Evolutionary conservation across 1,140 invertebrate species (phyloP), one percentile per base, ranked within the genome.

Genomic region (Phthorimaea operculella): DNA sequence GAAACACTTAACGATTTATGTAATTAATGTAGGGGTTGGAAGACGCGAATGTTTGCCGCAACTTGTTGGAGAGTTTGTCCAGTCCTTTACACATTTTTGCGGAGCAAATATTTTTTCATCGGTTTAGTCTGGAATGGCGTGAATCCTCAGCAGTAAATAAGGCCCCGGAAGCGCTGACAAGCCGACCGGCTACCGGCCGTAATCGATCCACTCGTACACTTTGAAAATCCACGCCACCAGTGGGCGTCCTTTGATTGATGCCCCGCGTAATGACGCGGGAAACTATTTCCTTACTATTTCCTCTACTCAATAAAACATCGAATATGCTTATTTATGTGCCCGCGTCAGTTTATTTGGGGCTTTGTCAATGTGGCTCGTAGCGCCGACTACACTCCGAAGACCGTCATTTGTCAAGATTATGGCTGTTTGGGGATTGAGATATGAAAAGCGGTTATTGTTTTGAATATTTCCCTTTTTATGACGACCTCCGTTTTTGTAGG

Each of bases 381-480:
- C 79, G 75, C 71, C 70, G 76, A 76, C 69, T 76, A 79, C 66
- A 75, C 74, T 79, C 67, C 60, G 76, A 76, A 76, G 76, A 84
- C 79, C 76, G 71, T 79, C 76, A 82, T 84, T 84, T 82, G 78
- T 82, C 81, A 84, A 84, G 78, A 83, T 84, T 82, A 83, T 70
- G 68, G 71, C 74, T 76, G 72, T 77, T 76, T 69, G 72, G 74
- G 72, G 74, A 83, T 81, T 79, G 78, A 79, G 78, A 79, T 80
- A 77, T 77, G 72, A 77, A 81, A 78, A 77, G 72, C 73, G 67
- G 75, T 82, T 79, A 81, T 81, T 84, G 76, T 84, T 82, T 83
- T 74, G 72, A 78, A 79, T 79, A 76, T 76, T 78, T 79, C 60
- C 63, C 64, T 71, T 77, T 76, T 78, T 75, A 72, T 70, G 52